A percentile compares a stretch with the other conserved stretches of the same genome.
Evolutionary conservation across 2,113 vertebrate species (phyloP).

Genomic region (Neodontobutis hainanensis): DNA sequence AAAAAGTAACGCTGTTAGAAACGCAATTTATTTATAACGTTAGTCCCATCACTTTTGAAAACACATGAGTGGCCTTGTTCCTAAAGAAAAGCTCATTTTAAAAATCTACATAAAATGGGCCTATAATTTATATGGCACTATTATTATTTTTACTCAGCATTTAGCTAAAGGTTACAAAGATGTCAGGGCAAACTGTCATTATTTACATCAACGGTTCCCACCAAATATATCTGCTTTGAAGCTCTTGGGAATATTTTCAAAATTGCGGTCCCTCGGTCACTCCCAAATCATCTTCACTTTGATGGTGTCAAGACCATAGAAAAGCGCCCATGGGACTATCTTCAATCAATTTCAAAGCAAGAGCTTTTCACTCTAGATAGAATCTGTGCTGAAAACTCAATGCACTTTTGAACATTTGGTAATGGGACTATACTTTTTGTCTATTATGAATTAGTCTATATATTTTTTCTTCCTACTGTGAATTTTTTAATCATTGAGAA

Average conservation of each 20-base stretch:
- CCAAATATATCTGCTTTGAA: constrained; percentile 5
- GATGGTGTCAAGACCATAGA: constrained; percentile 14
- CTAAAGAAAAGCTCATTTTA: background rate
- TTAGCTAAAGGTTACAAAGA: constrained; percentile 7
- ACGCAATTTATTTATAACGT: too few species aligned
- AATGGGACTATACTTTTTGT: background rate
- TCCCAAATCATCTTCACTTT: constrained; percentile 23
- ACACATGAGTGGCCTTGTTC: too few species aligned
- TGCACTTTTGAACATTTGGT: background rate
- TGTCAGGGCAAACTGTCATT: constrained; percentile 9
- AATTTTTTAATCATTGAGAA: too few species aligned
- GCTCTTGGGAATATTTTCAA: constrained; percentile 12
- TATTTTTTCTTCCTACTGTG: too few species aligned
- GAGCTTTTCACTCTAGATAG: constrained; percentile 2
- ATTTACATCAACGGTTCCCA: constrained; percentile 3
- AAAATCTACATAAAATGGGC: background rate
- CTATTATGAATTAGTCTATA: background rate
- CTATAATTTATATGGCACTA: background rate
- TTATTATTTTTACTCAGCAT: background rate
- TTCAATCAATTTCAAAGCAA: constrained; percentile 22
- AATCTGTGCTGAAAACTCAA: background rate
- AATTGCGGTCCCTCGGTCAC: constrained; percentile 23
- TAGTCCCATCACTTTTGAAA: too few species aligned
- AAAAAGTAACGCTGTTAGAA: too few species aligned
- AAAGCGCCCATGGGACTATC: constrained; percentile 13